Base-by-base conservation (phyloP, 23 tunicate genomes). In the Aplidium turbinatum region DNA sequence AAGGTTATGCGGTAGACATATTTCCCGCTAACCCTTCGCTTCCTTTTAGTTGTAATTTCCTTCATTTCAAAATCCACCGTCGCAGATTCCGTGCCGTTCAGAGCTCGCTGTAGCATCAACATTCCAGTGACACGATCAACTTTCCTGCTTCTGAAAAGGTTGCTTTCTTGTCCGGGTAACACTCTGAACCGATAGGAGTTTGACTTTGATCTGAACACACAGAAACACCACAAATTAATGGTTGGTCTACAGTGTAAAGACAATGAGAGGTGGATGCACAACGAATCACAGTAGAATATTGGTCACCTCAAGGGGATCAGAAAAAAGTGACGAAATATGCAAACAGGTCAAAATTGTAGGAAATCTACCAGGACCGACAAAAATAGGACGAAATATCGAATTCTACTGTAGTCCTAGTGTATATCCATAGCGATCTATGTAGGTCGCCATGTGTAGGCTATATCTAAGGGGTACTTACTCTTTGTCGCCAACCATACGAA, bases 11-110 rank as follows among this genome's bases (percentile, higher is more conserved):
- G 38, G 7, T 57, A 52, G 4, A 68, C 35, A 47, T 69, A 70
- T 31, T 70, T 69, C 4, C 26, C 58, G 13, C 4, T n/a, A 1
- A 80, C 19, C 1, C 30, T 47, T 0, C 70, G 39, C 7, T 38
- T 31, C 6, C 11, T 51, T 1, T 47, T 40, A 13, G 70, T 5
- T 5, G 58, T 51, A 33, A 56, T 20, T 45, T 80, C 77, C 28
- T 72, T 74, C 30, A 80, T n/a, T 54, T 69, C 70, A 38, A 69
- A 69, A 57, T 80, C 77, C 3, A 80, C 85, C 35, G 77, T 39
- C 1, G 47, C 33, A 29, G 65, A 27, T 11, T 22, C 20, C 24
- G 38, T 62, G 33, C 45, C 51, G 1, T 40, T 35, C 31, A 70
- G 58, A 31, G 85, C 70, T 1, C 70, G 85, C 39, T 22, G 42